Evolutionary conservation across 1,140 invertebrate species (phyloP), one percentile per base, ranked within the genome.

Genomic region (Aricia agestis): DNA sequence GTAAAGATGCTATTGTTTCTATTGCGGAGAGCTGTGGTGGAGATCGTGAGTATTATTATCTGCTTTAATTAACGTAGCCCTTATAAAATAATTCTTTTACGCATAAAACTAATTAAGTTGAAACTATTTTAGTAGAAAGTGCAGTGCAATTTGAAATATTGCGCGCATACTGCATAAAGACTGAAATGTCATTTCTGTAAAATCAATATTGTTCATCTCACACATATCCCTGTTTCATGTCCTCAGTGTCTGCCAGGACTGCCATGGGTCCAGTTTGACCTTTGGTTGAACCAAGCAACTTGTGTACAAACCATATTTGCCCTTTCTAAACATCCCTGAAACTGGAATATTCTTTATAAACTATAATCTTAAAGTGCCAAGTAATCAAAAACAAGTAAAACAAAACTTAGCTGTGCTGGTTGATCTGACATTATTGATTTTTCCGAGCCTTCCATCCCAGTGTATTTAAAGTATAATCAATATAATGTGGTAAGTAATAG

Each of bases 11-110:
- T 9, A 81, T 87, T 52, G 70, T 72, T 63, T 70, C 80, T 45
- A 75, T 90, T 32, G 79, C 86, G 15, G 83, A 86, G 70, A 83
- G 77, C 73, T 90, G 78, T 70, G 78, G 73, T 10, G 86, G 85
- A 25, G 81, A 89, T 73, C 68, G 88, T 90, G 79, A 90, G 88
- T 89, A 74, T 19, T 17, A 69, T 69, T 67, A 18, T 18, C 10
- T 63, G n/a, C n/a, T n/a, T n/a, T n/a, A n/a, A n/a, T 52, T 9
- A 52, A 52, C 45, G 13, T 52, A 52, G 45, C 3, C 11, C 9
- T 1, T 13, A 15, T 1, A 52, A 15, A 13, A 13, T 11, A 4
- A 52, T 13, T 13, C 45, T 52, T 13, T 52, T 36, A 36, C 36
- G 6, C 9, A 4, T 52, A 1, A 52, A 15, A 6, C 1, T 1